A percentile compares a stretch with the other conserved stretches of the same genome.
These are phyloP conservation scores for Cyclophora albipunctata DNA, from an alignment of 2,888 invertebrate genomes.

Conservation along the genomic window DNA sequence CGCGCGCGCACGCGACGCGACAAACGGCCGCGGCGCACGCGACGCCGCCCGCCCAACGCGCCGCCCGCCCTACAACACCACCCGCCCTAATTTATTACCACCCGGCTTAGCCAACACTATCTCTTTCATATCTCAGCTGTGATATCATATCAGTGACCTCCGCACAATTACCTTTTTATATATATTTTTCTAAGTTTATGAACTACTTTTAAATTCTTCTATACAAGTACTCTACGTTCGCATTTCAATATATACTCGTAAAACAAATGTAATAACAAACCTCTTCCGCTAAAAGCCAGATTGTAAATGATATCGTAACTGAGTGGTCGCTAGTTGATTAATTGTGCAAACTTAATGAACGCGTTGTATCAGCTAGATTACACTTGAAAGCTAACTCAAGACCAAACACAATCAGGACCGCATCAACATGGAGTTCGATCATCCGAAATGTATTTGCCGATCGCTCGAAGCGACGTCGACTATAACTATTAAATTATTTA, in stretches of 20 bases:
- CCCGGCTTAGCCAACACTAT: conserved; percentile 46
- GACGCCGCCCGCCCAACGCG: conserved; percentile 41
- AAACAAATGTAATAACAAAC: too few relatives aligned
- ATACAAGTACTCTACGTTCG: too few relatives aligned
- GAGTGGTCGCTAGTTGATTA: too few relatives aligned
- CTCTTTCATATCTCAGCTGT: conserved; percentile 51
- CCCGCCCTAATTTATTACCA: conserved; percentile 59
- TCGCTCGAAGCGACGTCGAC: conserved; percentile 43
- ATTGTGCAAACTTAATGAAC: too few relatives aligned
- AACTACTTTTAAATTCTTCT: too few relatives aligned
- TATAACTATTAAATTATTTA: conserved; percentile 70
- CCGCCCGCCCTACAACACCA: conserved; percentile 36
- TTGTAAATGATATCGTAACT: too few relatives aligned
- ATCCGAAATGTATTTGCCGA: conserved; percentile 44
- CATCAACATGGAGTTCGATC: conserved; percentile 5
- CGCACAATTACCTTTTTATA: too few relatives aligned
- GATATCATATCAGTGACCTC: conserved; percentile 29
- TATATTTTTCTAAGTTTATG: too few relatives aligned
- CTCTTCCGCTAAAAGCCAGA: too few relatives aligned
- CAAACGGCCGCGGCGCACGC: conserved; percentile 60
- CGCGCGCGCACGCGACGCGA: conserved; percentile 70
- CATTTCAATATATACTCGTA: too few relatives aligned
- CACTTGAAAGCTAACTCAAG: background rate
- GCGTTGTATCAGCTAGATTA: too few relatives aligned
- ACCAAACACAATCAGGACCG: background rate